Conservation (phyloP, 2,888 invertebrate genomes). For the Calameuta pallipes region DNA sequence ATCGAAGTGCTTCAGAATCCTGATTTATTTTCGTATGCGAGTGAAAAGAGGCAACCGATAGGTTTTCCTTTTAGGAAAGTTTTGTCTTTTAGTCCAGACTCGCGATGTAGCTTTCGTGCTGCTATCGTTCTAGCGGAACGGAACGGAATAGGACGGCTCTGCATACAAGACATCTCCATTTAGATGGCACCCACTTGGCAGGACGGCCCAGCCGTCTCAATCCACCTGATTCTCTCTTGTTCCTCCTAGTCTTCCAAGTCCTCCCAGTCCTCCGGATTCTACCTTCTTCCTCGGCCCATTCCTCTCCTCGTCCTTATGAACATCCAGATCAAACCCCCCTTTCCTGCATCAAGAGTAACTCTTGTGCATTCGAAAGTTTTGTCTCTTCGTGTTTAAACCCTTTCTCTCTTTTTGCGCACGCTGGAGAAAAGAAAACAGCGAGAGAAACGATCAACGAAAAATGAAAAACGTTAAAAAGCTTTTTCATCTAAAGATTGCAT, state of each 20-base stretch:
- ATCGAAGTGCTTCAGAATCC: too few relatives aligned
- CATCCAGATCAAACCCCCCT: not conserved
- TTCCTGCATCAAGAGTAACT: not conserved
- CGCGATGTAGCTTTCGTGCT: slow-evolving; percentile 44
- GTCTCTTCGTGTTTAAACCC: too few relatives aligned
- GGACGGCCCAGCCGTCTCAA: too few relatives aligned
- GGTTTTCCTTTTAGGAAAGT: slow-evolving; percentile 57
- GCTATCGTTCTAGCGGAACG: slow-evolving; percentile 45
- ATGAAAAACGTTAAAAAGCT: not conserved
- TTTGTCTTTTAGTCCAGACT: slow-evolving; percentile 51
- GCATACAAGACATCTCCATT: slow-evolving; percentile 65
- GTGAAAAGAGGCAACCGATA: slow-evolving; percentile 42
- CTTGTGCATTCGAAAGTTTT: too few relatives aligned
- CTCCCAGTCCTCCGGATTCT: not conserved
- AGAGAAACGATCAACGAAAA: slow-evolving; percentile 19
- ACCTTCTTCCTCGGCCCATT: not conserved
- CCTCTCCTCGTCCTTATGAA: too few relatives aligned
- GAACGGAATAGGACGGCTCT: slow-evolving; percentile 49
- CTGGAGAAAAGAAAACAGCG: slow-evolving; percentile 12
- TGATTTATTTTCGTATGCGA: not conserved
- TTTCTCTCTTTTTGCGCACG: too few relatives aligned
- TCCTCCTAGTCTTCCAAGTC: not conserved
- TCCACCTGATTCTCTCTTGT: too few relatives aligned
- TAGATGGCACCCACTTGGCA: slow-evolving; percentile 38
- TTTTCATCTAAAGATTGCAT: too few relatives aligned